Evolutionary conservation across 2,113 vertebrate genomes (phyloP).

Genomic region (Bubalus kerabau): DNA sequence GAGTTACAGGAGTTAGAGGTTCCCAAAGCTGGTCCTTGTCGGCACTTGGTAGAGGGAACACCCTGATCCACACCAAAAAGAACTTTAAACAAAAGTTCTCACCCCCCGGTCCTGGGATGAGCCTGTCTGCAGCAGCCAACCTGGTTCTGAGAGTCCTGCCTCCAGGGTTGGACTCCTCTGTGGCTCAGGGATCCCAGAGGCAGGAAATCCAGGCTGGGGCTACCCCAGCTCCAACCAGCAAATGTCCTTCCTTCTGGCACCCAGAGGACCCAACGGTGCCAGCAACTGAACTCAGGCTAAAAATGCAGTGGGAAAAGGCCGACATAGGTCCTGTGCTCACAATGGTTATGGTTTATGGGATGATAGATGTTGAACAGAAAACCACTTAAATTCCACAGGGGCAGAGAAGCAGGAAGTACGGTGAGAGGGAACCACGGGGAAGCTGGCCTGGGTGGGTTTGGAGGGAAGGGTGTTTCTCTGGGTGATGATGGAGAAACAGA

Average conservation of each 20-base stretch:
- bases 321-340: background rate
- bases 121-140: background rate
- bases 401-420: background rate
- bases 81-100: background rate
- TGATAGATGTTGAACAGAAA: background rate
- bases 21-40: background rate
- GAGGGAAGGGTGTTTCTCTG: background rate
- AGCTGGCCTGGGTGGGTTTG: background rate
- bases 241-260: background rate
- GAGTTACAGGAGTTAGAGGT: slow-evolving; percentile 9
- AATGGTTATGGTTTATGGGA: background rate
- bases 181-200: background rate
- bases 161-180: rapidly evolving
- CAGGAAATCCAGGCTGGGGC: background rate
- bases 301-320: background rate
- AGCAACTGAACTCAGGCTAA: background rate
- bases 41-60: background rate
- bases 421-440: background rate
- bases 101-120: rapidly evolving
- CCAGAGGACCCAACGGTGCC: background rate
- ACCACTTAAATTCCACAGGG: background rate
- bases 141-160: background rate
- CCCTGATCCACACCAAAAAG: background rate
- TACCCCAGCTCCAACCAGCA: background rate
- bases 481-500: background rate